Base-by-base conservation (phyloP, 1,140 invertebrate genomes). In the Fopius arisanus region DNA sequence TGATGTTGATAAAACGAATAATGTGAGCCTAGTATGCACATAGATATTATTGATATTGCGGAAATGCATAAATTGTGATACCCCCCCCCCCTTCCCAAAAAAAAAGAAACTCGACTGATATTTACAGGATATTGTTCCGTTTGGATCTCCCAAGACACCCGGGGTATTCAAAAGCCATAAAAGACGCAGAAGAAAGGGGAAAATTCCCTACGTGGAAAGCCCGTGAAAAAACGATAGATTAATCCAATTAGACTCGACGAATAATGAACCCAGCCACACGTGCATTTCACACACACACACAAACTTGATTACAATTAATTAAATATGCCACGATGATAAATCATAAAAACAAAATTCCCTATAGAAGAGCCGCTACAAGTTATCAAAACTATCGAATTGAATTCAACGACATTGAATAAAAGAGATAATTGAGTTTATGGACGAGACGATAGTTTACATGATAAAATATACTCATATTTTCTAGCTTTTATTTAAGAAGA, bases 91-190 rank as follows among this genome's bases (percentile, higher is more conserved):
- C n/a, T n/a, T n/a, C n/a, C 72, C 10, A 65, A 33, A 65, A 37
- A 65, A n/a, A 65, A 65, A n/a, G 28, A 65, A 65, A 71, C 9
- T 81, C 78, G 81, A 87, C 85, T 87, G 87, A 87, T 88, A 87
- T 88, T 87, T 87, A 84, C 84, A 86, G 85, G 83, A 87, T 88
- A 87, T 87, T 88, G 86, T 87, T 86, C 82, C 83, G 82, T 80
- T 83, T 83, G 81, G 84, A 87, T 85, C 78, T 86, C 84, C 85
- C 84, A 86, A 80, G 76, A 77, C 86, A 86, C 84, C 86, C 85
- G 84, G 83, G 83, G 85, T 87, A 87, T 87, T 87, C 82, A 87
- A 87, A n/a, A 87, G 85, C 86, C 87, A 87, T 87, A 85, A 84
- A 65, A 73, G 80, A 84, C 70, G 82, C 84, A 85, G 84, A 63